Base-by-base conservation (phyloP, 2,888 invertebrate genomes). In the Sclerodermus sp. region DNA sequence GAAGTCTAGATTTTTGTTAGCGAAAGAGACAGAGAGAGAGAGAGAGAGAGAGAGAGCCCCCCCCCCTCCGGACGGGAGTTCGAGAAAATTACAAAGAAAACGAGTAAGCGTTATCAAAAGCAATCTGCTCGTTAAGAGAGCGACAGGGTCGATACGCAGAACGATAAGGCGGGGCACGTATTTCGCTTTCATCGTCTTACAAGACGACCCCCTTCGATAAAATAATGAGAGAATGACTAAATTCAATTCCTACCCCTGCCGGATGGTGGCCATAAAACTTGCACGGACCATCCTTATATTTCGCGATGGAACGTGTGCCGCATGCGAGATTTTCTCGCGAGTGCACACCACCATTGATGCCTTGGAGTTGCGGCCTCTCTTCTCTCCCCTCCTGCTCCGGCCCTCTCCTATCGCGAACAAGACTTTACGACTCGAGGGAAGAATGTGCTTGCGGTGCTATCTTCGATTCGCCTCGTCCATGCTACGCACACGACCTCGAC, bases 191-290 rank as follows among this genome's bases (percentile, higher is more conserved):
- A 23, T 47, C 47, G 40, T 29, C 29, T n/a, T 23, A 23, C 23
- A 23, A 23, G 23, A 23, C 23, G 23, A 12, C 39, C 6, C 6
- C 12, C 29, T 34, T 31, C 54, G 41, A 63, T 60, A 57, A 63
- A 64, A 55, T 63, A 60, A 63, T 57, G 56, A 59, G 52, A 36
- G 44, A 55, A 59, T 53, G 51, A 55, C 49, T 55, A 51, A 56
- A 63, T 64, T 62, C 42, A 58, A 62, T 64, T 64, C 42, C 40
- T 48, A 42, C 47, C 42, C 36, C 34, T 17, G 29, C 15, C 16
- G 32, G 18, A 31, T 32, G 37, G 18, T 23, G 32, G 39, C 38
- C 12, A 45, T 57, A 49, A 51, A 52, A 50, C 49, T 55, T 53
- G 46, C 51, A 41, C 45, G 38, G 49, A 44, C 44, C 34, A 47